Conservation (phyloP, 2,113 vertebrate species). For the Lophochroa leadbeateri region DNA sequence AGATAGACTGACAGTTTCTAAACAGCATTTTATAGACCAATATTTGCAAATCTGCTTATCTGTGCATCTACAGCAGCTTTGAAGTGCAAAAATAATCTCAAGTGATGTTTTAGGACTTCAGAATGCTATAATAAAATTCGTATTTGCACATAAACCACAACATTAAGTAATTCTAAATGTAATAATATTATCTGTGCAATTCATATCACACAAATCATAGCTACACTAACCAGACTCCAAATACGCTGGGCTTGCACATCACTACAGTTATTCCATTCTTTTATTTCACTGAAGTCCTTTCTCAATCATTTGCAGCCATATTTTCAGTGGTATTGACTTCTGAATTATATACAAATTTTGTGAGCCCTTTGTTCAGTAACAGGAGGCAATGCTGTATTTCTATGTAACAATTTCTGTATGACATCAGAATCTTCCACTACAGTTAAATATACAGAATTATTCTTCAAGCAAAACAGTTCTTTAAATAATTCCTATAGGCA, state of each 20-base stretch:
- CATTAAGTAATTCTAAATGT: background rate
- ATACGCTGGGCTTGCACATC: background rate
- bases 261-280: background rate
- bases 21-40: background rate
- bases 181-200: background rate
- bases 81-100: background rate
- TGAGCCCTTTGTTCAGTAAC: background rate
- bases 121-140: background rate
- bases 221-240: background rate
- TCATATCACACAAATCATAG: background rate
- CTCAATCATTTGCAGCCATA: background rate
- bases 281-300: background rate
- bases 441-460: background rate
- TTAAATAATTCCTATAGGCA: background rate
- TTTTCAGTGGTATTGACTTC: background rate
- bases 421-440: background rate
- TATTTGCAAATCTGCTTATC: background rate
- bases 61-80: background rate
- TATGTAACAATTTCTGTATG: background rate
- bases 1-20: background rate
- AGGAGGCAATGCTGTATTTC: background rate
- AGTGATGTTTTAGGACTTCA: background rate
- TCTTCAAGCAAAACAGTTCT: background rate
- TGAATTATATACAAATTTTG: background rate
- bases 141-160: background rate